Evolutionary conservation across 1,140 invertebrate species (phyloP).

Genomic region (Kradibia gibbosae): DNA sequence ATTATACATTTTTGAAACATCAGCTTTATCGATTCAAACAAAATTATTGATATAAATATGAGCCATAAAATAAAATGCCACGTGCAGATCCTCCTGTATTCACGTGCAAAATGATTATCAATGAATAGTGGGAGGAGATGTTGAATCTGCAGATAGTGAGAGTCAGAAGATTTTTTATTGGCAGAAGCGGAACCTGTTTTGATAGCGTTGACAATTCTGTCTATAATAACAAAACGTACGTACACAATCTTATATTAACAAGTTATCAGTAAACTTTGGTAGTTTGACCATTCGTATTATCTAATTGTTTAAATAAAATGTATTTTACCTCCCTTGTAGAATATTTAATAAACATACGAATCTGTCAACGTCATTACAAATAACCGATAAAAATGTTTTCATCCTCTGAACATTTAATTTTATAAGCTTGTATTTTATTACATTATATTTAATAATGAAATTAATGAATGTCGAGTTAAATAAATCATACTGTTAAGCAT

Average conservation of each 20-base stretch:
- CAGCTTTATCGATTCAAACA: neutral
- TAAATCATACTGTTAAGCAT: too few species aligned
- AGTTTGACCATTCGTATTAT: neutral
- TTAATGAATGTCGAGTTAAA: too few species aligned
- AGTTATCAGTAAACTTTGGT: neutral
- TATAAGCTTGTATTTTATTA: too few species aligned
- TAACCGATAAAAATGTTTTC: too few species aligned
- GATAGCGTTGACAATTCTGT: neutral
- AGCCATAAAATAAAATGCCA: neutral
- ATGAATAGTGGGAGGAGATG: neutral
- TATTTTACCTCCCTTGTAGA: neutral
- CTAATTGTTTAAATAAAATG: neutral
- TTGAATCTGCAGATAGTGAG: neutral
- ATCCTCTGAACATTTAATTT: too few species aligned
- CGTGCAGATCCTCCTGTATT: neutral
- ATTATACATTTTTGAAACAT: neutral
- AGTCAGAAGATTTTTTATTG: neutral
- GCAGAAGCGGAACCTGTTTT: neutral
- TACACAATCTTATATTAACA: neutral
- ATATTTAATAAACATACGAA: too few species aligned
- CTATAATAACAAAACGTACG: neutral
- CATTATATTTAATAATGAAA: too few species aligned
- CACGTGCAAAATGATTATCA: neutral
- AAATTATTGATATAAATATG: slow-evolving; percentile 1
- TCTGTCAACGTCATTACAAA: too few species aligned